Conservation (phyloP, 2,888 invertebrate species). For the Octonoba sinensis region DNA sequence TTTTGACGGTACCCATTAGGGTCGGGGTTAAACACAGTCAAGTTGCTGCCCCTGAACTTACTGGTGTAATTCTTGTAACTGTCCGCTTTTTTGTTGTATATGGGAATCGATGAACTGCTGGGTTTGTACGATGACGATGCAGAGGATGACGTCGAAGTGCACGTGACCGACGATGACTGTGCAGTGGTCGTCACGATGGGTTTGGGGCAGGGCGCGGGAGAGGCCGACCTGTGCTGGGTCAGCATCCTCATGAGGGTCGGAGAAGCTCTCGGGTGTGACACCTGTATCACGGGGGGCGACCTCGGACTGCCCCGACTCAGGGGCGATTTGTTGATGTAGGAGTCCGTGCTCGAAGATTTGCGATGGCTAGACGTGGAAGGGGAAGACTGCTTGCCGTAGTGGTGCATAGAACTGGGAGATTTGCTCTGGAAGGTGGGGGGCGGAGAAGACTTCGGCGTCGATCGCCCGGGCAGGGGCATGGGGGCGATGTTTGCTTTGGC, state of each 20-base stretch:
- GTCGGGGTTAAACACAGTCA: conserved; percentile 61
- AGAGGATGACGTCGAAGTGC: neutral
- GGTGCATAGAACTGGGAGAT: neutral
- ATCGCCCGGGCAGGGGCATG: neutral
- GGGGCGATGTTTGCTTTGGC: neutral
- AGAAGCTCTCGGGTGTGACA: conserved; percentile 16
- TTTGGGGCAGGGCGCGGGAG: conserved; percentile 11
- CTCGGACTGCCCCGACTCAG: neutral
- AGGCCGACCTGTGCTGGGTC: conserved; percentile 26
- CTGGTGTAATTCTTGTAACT: conserved; percentile 31
- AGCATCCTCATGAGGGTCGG: conserved; percentile 12
- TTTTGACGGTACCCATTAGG: conserved; percentile 59
- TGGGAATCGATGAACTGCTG: conserved; percentile 24
- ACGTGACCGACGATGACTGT: neutral
- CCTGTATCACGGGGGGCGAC: neutral
- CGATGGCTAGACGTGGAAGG: neutral
- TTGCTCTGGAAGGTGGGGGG: conserved; percentile 1
- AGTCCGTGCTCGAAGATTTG: neutral
- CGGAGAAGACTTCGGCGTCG: conserved; percentile 3
- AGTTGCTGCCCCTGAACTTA: conserved; percentile 28
- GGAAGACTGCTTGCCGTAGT: neutral
- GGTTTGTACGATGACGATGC: conserved; percentile 15
- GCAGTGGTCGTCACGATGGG: neutral
- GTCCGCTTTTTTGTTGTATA: conserved; percentile 49
- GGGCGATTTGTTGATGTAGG: neutral